These are phyloP conservation scores for Pyxicephalus adspersus DNA, from an alignment of 2,113 vertebrate species.

Conservation along the genomic window DNA sequence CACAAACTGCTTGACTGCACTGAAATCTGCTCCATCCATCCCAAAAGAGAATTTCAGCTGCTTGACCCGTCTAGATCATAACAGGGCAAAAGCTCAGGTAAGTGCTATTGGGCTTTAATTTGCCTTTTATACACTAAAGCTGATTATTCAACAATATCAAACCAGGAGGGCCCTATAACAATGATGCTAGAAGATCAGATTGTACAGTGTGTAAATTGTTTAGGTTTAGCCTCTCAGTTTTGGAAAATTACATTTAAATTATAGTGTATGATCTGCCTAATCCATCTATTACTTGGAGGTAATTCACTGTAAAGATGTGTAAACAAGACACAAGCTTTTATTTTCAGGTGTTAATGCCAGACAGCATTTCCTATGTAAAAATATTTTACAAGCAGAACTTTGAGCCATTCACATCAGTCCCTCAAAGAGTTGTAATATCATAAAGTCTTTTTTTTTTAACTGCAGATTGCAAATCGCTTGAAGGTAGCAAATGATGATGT, in stretches of 20 bases:
- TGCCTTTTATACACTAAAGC: no score
- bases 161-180: no score
- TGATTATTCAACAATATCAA: no score
- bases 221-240: no score
- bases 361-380: no score
- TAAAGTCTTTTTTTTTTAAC: slow-evolving; percentile 47
- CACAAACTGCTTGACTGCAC: slow-evolving; percentile 95
- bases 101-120: background rate
- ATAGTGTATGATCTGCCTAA: background rate
- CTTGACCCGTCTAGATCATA: slow-evolving; percentile 96
- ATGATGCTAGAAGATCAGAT: no score
- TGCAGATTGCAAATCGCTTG: slow-evolving; percentile 89
- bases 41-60: slow-evolving; percentile 98
- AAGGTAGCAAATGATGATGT: slow-evolving; percentile 82
- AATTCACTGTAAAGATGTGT: background rate
- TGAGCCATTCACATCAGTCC: background rate
- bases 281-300: background rate
- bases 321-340: background rate
- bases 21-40: slow-evolving; percentile 93
- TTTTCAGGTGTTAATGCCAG: no score
- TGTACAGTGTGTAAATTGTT: no score
- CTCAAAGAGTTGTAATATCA: background rate
- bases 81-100: slow-evolving; percentile 93
- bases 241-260: no score
- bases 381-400: background rate